These are phyloP conservation scores for Rhabdomys pumilio DNA, from an alignment of 2,797 vertebrate genomes.

Conservation along the genomic window DNA sequence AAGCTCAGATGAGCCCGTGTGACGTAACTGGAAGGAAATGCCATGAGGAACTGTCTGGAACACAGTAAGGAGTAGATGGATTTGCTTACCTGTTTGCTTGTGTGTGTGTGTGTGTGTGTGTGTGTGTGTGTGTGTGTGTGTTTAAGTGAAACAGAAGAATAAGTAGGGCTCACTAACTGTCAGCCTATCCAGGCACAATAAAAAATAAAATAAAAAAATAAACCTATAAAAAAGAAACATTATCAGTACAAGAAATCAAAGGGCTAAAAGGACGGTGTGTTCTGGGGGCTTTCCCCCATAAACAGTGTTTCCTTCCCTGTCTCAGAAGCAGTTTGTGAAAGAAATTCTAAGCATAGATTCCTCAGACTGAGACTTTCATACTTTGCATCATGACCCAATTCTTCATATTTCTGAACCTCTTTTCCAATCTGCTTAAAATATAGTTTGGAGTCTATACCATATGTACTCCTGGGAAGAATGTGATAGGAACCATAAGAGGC, in stretches of 20 bases:
- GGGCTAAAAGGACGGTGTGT: background rate
- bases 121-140: background rate
- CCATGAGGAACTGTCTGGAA: background rate
- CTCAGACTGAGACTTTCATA: background rate
- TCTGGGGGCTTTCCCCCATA: background rate
- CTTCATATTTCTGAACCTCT: background rate
- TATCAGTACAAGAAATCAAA: background rate
- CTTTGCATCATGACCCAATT: background rate
- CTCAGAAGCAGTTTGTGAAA: background rate
- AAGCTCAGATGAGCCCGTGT: background rate
- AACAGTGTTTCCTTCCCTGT: background rate
- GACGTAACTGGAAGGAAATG: background rate
- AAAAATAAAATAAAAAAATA: background rate
- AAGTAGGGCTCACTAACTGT: background rate
- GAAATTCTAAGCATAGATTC: background rate
- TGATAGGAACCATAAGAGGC: background rate
- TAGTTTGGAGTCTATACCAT: background rate
- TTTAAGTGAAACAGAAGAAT: background rate
- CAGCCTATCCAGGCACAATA: background rate
- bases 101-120: no score
- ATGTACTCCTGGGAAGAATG: background rate
- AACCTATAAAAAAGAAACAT: background rate
- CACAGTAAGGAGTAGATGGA: background rate
- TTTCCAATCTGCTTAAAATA: background rate
- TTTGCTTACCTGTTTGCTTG: background rate